A percentile compares a stretch with the other conserved stretches of the same genome.
phyloP scores from a whole-genome alignment of 2,888 invertebrate species.

The Neria commutata region DNA sequence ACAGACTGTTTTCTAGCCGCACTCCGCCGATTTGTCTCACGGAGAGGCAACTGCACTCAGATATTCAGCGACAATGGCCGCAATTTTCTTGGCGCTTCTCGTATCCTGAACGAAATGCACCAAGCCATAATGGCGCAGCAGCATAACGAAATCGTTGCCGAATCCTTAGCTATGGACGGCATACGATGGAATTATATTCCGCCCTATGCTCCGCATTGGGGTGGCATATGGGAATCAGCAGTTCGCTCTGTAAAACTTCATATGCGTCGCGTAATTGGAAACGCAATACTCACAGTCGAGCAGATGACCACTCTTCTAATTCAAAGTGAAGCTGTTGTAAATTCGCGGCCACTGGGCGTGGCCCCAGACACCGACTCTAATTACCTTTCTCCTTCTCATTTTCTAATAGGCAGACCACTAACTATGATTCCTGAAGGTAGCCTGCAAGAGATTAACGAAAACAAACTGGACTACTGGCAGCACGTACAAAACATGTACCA shows the following conservation, averaged over 20 bases:
- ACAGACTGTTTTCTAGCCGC: slow-evolving; percentile 28
- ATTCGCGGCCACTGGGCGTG: slow-evolving; percentile 19
- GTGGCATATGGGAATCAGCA: slow-evolving; percentile 28
- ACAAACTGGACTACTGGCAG: slow-evolving; percentile 22
- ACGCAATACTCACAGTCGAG: slow-evolving; percentile 17
- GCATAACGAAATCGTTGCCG: slow-evolving; percentile 13
- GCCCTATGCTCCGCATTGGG: slow-evolving; percentile 26
- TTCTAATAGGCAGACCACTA: slow-evolving; percentile 25
- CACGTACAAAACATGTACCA: slow-evolving; percentile 27
- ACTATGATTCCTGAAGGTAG: slow-evolving; percentile 23
- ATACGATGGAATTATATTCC: slow-evolving; percentile 29
- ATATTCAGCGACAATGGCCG: too few relatives aligned
- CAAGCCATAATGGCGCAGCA: slow-evolving; percentile 11
- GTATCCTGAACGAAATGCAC: slow-evolving; percentile 24
- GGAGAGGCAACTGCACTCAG: slow-evolving; percentile 17
- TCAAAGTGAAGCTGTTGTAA: slow-evolving; percentile 25
- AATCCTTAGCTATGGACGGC: slow-evolving; percentile 20
- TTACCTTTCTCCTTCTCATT: slow-evolving; percentile 24
- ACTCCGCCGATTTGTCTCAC: slow-evolving; percentile 21
- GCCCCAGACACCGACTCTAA: slow-evolving; percentile 24
- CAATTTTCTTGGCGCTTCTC: slow-evolving; percentile 24
- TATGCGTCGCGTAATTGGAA: too few relatives aligned
- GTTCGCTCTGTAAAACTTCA: slow-evolving; percentile 28
- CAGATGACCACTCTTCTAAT: slow-evolving; percentile 24
- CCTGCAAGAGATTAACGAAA: slow-evolving; percentile 1